Conservation (phyloP, 2,797 vertebrate species). For the Nyctibius grandis region DNA sequence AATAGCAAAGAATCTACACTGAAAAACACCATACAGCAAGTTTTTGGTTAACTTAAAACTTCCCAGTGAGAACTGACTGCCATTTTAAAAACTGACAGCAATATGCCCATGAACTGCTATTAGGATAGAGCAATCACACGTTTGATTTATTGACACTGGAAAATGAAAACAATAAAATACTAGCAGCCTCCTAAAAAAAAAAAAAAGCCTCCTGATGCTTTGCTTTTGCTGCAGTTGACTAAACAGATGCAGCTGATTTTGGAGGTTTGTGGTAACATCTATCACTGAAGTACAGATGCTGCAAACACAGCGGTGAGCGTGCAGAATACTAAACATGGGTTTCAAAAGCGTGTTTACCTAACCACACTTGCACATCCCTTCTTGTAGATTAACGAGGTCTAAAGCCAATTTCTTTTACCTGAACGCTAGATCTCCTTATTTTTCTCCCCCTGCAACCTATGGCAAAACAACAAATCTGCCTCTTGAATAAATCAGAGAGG, state of each 20-base stretch:
- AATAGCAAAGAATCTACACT: neutral
- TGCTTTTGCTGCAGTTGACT: slow-evolving; percentile 21
- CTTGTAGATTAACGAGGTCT: neutral
- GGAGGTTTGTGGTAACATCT: slow-evolving; percentile 38
- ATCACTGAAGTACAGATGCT: slow-evolving; percentile 37
- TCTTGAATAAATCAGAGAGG: neutral
- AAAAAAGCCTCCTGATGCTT: neutral
- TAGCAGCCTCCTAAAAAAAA: neutral
- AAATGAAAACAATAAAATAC: neutral
- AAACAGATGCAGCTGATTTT: slow-evolving; percentile 42
- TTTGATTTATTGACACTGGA: neutral
- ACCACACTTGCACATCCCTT: neutral
- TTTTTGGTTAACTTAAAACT: neutral
- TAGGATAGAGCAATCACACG: neutral
- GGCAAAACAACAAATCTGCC: slow-evolving; percentile 7
- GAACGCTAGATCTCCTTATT: neutral
- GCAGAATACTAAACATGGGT: slow-evolving; percentile 44
- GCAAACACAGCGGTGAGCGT: neutral
- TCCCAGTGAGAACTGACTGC: neutral
- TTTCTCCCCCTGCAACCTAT: neutral
- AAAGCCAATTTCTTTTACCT: slow-evolving; percentile 30
- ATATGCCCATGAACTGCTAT: neutral
- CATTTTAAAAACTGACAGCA: neutral
- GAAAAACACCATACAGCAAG: neutral
- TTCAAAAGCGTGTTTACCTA: slow-evolving; percentile 40